Base-by-base conservation (phyloP, 2,797 vertebrate genomes). In the Chelon labrosus region DNA sequence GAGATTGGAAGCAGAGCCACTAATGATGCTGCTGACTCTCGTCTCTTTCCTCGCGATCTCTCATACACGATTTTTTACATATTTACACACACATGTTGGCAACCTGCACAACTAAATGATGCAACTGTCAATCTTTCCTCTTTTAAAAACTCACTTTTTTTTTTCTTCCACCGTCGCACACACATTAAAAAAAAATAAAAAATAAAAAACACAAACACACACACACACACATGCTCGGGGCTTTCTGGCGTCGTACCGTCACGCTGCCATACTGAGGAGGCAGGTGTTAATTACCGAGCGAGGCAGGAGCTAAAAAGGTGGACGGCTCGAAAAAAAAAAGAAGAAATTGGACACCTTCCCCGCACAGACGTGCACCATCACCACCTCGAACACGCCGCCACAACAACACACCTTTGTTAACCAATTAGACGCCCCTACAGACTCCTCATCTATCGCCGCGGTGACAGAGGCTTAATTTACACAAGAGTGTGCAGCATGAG, bases 261-360 rank as follows among this genome's bases (percentile, higher is more conserved):
- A 81, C 85, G 76, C 85, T 79, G 83, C 62, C 73, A 78, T 57
- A 77, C 70, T 70, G 85, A 80, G 73, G 52, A 85, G 88, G 90
- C 89, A 91, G 88, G 92, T 92, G 93, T 88, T 94, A 94, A 94
- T 94, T 94, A 93, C 91, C 14, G 75, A 88, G 79, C 56, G 67
- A 83, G 82, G 88, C 62, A 31, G 68, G 87, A 88, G 92, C 77
- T 87, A 82, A 85, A 85, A 88, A 91, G 88, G 87, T 90, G 85
- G 89, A 81, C 67, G 76, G 71, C 86, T 84, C 20, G 4, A 25
- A 63, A 47, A 42, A 44, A 17, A 84, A 54, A 66, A 10, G 50
- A 60, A 79, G 71, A 70, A 82, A 83, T 84, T 85, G 88, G 83
- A 87, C 85, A 54, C 65, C 71, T 66, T 62, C 35, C 37, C 12